Base-by-base conservation (phyloP, 2,888 invertebrate genomes). In the Xanthorhoe designata region DNA sequence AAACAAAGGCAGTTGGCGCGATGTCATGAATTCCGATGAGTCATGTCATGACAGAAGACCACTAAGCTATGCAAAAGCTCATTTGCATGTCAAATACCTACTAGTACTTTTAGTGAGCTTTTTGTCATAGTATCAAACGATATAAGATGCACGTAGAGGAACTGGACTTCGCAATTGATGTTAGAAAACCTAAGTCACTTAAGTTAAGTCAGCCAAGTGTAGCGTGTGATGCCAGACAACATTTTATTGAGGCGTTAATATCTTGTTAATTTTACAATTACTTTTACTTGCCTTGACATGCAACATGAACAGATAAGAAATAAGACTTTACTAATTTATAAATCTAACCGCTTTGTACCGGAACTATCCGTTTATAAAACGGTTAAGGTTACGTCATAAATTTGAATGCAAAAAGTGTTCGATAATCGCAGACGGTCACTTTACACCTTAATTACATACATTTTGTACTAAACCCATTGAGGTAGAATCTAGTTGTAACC, bases 381-480 rank as follows among this genome's bases (percentile, higher is more conserved):
- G 66, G 62, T 74, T 74, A 68, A 55, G 55, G 64, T 84, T 84
- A 81, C 75, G 74, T 82, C 83, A 83, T 68, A 58, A 60, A 76
- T 80, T 78, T 70, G 58, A 75, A 82, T 77, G 75, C 78, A 70
- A 80, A 80, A 77, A 76, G 71, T 76, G 75, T 76, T 71, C 57
- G 47, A 55, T 15, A 15, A 35, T 10, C 42, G 24, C 1, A 9
- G 50, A 50, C 24, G 13, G 1, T 4, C 50, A 10, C n/a, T n/a
- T 38, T 13, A 13, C 38, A 38, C 1, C 38, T 38, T 32, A 6
- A 32, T n/a, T n/a, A n/a, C n/a, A n/a, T 32, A 32, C 32, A 4
- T 32, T 32, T 32, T 7, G 32, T 32, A 32, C 32, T 32, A 32
- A 32, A 7, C 24, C 4, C 4, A 3, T 24, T 24, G 4, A 1